phyloP scores from a whole-genome alignment of 2,113 vertebrate genomes.

The Budorcas taxicolor region DNA sequence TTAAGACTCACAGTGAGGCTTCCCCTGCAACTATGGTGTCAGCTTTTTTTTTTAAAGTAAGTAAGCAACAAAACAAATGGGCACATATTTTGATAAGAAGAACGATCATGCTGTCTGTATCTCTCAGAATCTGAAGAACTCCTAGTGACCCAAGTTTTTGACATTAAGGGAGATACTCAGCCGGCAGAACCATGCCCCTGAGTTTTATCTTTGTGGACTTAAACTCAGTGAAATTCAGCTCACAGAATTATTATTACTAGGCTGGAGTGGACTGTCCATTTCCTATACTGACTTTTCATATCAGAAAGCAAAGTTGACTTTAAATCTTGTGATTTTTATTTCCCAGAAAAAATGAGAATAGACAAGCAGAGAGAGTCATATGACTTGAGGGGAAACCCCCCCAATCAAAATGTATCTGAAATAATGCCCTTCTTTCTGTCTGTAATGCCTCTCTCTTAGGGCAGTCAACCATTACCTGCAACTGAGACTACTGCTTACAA shows the following conservation, averaged over 20 bases:
- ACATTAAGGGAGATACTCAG: background rate
- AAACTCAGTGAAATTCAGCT: background rate
- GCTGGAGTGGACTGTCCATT: background rate
- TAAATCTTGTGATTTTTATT: slow-evolving; percentile 16
- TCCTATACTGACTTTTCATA: slow-evolving; percentile 5
- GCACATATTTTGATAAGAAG: slow-evolving; percentile 23
- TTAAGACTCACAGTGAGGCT: background rate
- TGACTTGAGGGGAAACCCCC: background rate
- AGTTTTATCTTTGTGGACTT: slow-evolving; percentile 44
- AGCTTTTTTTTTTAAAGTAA: background rate
- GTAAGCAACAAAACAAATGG: slow-evolving; percentile 1
- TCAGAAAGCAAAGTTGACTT: background rate
- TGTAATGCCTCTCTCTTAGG: background rate
- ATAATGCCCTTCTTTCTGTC: background rate
- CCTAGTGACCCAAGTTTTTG: slow-evolving; percentile 16
- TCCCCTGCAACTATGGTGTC: background rate
- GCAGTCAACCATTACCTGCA: background rate
- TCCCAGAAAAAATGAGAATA: background rate
- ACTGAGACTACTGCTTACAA: background rate
- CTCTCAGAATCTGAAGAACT: slow-evolving; percentile 31
- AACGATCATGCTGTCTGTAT: background rate
- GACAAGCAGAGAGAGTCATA: background rate
- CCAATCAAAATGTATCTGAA: background rate
- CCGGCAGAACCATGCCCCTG: background rate
- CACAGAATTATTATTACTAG: background rate